phyloP scores from a whole-genome alignment of 1,140 invertebrate genomes.

The Drosophila ananassae region DNA sequence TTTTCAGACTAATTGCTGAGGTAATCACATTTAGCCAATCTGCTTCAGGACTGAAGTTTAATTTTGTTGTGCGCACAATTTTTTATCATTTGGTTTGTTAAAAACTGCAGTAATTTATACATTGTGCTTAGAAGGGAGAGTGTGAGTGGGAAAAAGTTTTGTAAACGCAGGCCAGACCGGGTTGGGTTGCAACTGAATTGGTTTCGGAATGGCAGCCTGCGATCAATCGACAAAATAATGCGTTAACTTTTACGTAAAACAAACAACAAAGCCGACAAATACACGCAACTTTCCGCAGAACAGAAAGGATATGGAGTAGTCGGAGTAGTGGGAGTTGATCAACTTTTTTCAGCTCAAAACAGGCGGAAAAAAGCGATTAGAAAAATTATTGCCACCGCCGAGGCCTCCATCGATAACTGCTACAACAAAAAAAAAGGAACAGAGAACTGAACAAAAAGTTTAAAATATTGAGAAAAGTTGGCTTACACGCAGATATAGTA shows the following conservation, averaged over 20 bases:
- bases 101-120: slow-evolving; percentile 81
- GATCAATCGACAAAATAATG: slow-evolving; percentile 81
- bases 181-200: neutral
- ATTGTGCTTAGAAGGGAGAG: slow-evolving; percentile 29
- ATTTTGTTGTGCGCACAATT: slow-evolving; percentile 66
- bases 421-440: slow-evolving; percentile 19
- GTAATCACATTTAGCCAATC: slow-evolving; percentile 52
- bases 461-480: slow-evolving; percentile 52
- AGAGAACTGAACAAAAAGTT: slow-evolving; percentile 63
- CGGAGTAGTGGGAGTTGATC: neutral
- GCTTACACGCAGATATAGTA: slow-evolving; percentile 40
- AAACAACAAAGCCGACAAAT: slow-evolving; percentile 56
- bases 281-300: slow-evolving; percentile 65
- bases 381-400: slow-evolving; percentile 58
- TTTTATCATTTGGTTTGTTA: slow-evolving; percentile 76
- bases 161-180: slow-evolving; percentile 46
- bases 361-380: slow-evolving; percentile 74
- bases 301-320: slow-evolving; percentile 20
- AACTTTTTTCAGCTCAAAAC: slow-evolving; percentile 46
- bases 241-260: slow-evolving; percentile 76
- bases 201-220: slow-evolving; percentile 17
- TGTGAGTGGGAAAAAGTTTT: slow-evolving; percentile 43
- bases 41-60: slow-evolving; percentile 45
- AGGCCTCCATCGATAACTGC: slow-evolving; percentile 34
- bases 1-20: slow-evolving; percentile 69